phyloP scores from a whole-genome alignment of 1,140 invertebrate genomes.

The Aphidius gifuensis region DNA sequence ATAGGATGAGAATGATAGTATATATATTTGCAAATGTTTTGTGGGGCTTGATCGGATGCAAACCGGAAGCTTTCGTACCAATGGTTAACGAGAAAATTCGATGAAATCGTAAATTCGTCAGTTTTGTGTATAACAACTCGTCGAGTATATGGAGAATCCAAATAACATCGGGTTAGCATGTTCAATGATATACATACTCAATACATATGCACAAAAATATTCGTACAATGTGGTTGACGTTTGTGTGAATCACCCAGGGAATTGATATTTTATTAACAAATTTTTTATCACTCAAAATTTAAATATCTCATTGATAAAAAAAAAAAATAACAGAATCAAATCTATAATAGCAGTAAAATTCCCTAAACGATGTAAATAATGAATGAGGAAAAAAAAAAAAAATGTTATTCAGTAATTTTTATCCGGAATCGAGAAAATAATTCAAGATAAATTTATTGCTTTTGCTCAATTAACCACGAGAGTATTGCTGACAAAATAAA shows the following conservation, averaged over 20 bases:
- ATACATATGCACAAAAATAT: too few relatives aligned
- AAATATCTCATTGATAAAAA: too few relatives aligned
- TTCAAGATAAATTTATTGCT: neutral
- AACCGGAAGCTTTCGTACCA: conserved; percentile 32
- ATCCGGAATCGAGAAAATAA: neutral
- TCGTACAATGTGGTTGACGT: too few relatives aligned
- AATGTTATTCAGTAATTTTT: neutral
- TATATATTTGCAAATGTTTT: conserved; percentile 12
- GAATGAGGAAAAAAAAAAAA: conserved; percentile 3
- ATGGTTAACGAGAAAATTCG: conserved; percentile 40
- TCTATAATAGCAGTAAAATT: conserved; percentile 20
- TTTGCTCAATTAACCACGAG: neutral
- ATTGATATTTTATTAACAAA: too few relatives aligned
- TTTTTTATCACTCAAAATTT: too few relatives aligned
- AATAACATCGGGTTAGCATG: conserved; percentile 1
- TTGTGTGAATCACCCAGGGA: too few relatives aligned
- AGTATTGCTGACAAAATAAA: neutral
- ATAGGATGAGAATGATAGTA: conserved; percentile 5
- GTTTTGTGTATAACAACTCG: conserved; percentile 11
- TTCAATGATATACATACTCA: too few relatives aligned
- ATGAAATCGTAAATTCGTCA: conserved; percentile 42
- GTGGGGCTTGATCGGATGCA: conserved; percentile 1
- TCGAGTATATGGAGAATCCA: too few relatives aligned
- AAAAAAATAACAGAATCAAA: too few relatives aligned
- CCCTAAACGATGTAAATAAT: conserved; percentile 29